Conservation (phyloP, 1,140 invertebrate species). For the Bombyx mandarina region DNA sequence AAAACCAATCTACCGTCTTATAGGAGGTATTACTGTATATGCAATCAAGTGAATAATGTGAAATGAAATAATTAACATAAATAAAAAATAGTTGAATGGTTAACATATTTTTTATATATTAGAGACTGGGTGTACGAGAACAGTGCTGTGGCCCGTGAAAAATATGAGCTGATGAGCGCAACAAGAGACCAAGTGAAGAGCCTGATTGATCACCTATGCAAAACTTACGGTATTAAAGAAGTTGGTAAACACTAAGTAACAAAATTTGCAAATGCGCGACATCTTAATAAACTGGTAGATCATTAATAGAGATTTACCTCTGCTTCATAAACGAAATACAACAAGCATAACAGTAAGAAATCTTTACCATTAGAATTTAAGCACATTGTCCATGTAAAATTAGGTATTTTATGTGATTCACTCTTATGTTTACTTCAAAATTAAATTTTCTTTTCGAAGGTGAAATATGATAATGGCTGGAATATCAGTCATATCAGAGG, state of each 20-base stretch:
- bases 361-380: too few relatives aligned
- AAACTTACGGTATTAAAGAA: constrained; percentile 64
- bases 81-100: not conserved
- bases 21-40: too few relatives aligned
- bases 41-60: too few relatives aligned
- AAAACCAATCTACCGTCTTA: too few relatives aligned
- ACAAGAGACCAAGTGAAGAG: constrained; percentile 52
- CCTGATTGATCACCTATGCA: constrained; percentile 45
- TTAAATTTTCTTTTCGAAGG: constrained; percentile 23
- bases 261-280: not conserved
- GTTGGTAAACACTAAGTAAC: constrained; percentile 46
- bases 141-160: constrained; percentile 41
- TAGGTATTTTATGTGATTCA: too few relatives aligned
- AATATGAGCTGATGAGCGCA: constrained; percentile 50
- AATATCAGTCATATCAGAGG: constrained; percentile 89
- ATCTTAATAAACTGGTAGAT: too few relatives aligned
- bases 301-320: too few relatives aligned
- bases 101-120: constrained; percentile 13
- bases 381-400: too few relatives aligned
- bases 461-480: constrained; percentile 85
- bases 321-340: too few relatives aligned
- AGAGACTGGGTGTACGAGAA: constrained; percentile 58
- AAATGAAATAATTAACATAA: too few relatives aligned
- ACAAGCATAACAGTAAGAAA: too few relatives aligned
- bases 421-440: not conserved